phyloP scores from a whole-genome alignment of 2,888 invertebrate species.

The Resseliella maxima region DNA sequence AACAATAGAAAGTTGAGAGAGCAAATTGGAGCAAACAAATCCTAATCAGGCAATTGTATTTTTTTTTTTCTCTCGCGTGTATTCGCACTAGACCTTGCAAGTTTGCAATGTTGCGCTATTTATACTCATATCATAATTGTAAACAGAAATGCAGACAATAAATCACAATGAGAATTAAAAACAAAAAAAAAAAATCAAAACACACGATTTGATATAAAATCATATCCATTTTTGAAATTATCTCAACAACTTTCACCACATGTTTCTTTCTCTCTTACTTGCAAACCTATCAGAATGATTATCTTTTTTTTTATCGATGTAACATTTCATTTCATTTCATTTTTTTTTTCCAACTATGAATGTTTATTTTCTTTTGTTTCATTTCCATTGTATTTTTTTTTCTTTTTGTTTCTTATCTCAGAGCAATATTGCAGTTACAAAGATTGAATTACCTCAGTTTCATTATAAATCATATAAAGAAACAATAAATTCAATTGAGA shows the following conservation, averaged over 20 bases:
- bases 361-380: not conserved
- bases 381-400: not conserved
- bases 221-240: no score
- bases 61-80: no score
- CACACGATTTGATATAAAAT: not conserved
- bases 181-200: not conserved
- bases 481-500: not conserved
- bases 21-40: not conserved
- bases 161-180: not conserved
- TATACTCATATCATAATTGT: not conserved
- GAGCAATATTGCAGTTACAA: not conserved
- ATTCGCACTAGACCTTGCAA: slow-evolving; percentile 24
- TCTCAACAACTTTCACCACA: slow-evolving; percentile 6
- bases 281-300: not conserved
- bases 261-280: no score
- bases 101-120: not conserved
- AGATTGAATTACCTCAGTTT: not conserved
- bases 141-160: slow-evolving; percentile 5
- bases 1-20: slow-evolving; percentile 44
- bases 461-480: not conserved
- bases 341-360: not conserved
- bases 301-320: not conserved
- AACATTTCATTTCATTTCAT: not conserved
- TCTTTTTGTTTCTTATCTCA: not conserved
- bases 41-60: not conserved